phyloP scores from a whole-genome alignment of 2,888 invertebrate species.

The Tenthredo amoena region DNA sequence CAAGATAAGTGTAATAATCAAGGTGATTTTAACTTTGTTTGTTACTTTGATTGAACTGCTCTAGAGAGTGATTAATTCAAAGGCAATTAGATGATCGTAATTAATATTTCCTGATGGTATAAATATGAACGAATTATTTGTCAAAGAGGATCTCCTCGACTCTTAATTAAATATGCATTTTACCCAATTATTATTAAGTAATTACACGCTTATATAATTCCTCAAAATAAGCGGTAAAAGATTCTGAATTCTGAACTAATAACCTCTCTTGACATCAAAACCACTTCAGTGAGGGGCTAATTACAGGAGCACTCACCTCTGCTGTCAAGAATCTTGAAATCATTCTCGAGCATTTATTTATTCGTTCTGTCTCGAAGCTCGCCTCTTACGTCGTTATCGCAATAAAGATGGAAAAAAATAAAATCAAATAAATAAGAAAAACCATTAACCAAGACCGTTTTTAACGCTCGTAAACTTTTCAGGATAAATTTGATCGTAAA shows the following conservation, averaged over 20 bases:
- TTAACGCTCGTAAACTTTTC: conserved; percentile 25
- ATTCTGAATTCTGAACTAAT: not conserved
- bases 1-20: not conserved
- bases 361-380: not conserved
- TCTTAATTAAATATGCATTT: conserved; percentile 15
- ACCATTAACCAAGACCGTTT: conserved; percentile 2
- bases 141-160: not conserved
- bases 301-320: conserved; percentile 4
- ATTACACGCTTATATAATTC: conserved; percentile 11
- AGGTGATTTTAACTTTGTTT: not conserved
- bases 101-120: not conserved
- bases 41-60: not conserved
- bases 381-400: not conserved
- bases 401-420: not conserved
- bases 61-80: not conserved
- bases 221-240: not conserved
- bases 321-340: conserved; percentile 12
- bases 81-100: not conserved
- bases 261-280: conserved; percentile 39
- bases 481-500: not conserved
- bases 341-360: conserved; percentile 19
- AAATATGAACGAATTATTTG: conserved; percentile 17
- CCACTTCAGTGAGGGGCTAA: conserved; percentile 1
- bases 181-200: conserved; percentile 23
- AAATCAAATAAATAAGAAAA: not conserved